These are phyloP conservation scores for Sarcophaga caerulescens DNA, from an alignment of 2,888 invertebrate genomes.

Conservation along the genomic window DNA sequence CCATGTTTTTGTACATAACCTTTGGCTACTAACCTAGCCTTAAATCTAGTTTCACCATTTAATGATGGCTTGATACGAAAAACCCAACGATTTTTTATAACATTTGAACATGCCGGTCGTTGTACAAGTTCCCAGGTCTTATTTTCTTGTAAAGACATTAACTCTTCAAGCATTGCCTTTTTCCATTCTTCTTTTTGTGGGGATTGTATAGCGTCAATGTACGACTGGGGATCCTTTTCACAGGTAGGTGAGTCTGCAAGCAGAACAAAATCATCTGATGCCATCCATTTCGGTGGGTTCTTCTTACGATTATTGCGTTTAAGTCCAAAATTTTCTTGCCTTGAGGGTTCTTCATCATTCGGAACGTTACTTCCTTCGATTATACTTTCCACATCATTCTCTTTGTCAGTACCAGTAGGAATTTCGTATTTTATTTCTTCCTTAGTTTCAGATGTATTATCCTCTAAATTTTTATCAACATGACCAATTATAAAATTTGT, in stretches of 20 bases:
- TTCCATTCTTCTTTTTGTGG: slow-evolving; percentile 51
- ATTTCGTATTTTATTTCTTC: neutral
- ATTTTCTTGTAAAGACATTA: slow-evolving; percentile 50
- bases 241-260: neutral
- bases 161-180: slow-evolving; percentile 55
- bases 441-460: slow-evolving; percentile 4
- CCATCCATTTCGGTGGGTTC: slow-evolving; percentile 6
- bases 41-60: slow-evolving; percentile 39
- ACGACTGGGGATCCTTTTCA: slow-evolving; percentile 25
- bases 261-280: slow-evolving; percentile 10
- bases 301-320: slow-evolving; percentile 21
- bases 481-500: slow-evolving; percentile 1
- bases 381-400: neutral
- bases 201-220: slow-evolving; percentile 49
- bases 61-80: slow-evolving; percentile 48
- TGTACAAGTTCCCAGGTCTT: slow-evolving; percentile 57
- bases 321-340: neutral
- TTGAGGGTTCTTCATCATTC: neutral
- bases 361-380: neutral
- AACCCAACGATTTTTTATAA: slow-evolving; percentile 57
- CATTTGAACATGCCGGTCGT: slow-evolving; percentile 29
- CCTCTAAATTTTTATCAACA: neutral
- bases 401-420: neutral
- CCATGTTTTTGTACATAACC: slow-evolving; percentile 66
- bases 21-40: slow-evolving; percentile 60